phyloP scores from a whole-genome alignment of 2,113 vertebrate species.

The Mionectes macconnelli region DNA sequence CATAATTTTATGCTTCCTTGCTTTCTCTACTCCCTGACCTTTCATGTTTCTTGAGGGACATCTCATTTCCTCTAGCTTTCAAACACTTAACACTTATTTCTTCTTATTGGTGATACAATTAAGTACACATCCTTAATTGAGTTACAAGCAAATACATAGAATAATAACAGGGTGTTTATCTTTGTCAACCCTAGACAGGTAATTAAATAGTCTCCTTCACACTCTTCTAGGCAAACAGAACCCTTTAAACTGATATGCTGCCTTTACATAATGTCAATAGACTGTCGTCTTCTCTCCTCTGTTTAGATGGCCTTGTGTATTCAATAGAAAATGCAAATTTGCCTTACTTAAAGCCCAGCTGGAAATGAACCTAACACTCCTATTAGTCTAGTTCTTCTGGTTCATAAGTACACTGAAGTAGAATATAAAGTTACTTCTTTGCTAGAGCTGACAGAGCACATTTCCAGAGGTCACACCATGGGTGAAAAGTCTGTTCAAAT shows the following conservation, averaged over 20 bases:
- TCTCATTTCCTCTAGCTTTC: conserved; percentile 62
- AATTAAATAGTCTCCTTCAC: conserved; percentile 71
- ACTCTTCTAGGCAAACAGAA: conserved; percentile 64
- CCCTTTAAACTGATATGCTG: conserved; percentile 34
- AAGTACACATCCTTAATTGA: conserved; percentile 68
- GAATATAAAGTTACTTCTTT: not conserved
- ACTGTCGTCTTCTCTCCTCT: not conserved
- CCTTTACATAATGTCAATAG: conserved; percentile 61
- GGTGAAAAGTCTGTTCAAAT: not conserved
- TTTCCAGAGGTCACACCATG: not conserved
- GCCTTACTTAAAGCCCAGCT: not conserved
- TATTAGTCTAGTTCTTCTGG: not conserved
- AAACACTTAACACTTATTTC: conserved; percentile 47
- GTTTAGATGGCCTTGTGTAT: conserved; percentile 38
- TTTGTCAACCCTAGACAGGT: conserved; percentile 63
- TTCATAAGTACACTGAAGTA: not conserved
- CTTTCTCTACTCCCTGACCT: conserved; percentile 42
- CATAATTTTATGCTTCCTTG: conserved; percentile 59
- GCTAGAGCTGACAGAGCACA: not conserved
- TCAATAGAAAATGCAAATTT: conserved; percentile 53
- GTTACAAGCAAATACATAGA: conserved; percentile 66
- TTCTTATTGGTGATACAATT: conserved; percentile 61
- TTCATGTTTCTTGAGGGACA: conserved; percentile 59
- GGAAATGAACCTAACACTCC: not conserved
- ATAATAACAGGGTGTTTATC: conserved; percentile 68